These are phyloP conservation scores for Pantherophis alleghaniensis DNA, from an alignment of 2,797 vertebrate genomes.

Conservation along the genomic window DNA sequence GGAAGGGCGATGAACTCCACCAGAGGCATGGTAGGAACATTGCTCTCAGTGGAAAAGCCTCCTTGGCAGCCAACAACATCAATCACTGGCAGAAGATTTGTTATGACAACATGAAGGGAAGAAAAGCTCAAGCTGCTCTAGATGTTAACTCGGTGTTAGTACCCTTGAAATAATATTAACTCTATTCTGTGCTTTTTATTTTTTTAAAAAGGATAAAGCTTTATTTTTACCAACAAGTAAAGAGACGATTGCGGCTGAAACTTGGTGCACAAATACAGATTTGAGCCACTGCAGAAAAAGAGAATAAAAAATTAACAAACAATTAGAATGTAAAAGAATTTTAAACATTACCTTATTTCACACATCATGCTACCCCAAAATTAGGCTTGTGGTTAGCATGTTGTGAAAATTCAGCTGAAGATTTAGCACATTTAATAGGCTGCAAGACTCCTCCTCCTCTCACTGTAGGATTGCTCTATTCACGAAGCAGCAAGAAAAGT, in stretches of 20 bases:
- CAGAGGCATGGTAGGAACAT: slow-evolving; percentile 31
- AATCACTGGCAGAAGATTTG: slow-evolving; percentile 33
- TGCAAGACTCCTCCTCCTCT: not conserved
- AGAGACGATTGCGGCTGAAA: not conserved
- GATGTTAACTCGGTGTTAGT: slow-evolving; percentile 4
- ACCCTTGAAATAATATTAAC: slow-evolving; percentile 34
- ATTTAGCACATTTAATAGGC: not conserved
- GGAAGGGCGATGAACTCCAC: slow-evolving; percentile 16
- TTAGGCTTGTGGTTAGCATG: not conserved
- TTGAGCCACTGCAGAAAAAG: not conserved
- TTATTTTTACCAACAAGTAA: not conserved
- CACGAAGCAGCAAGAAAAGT: not conserved
- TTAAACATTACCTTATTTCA: not conserved
- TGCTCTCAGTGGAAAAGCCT: slow-evolving; percentile 29
- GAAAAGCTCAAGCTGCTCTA: not conserved
- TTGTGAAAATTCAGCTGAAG: not conserved
- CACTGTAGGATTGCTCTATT: not conserved
- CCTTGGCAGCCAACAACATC: slow-evolving; percentile 26
- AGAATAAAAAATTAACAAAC: not conserved
- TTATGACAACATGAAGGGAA: slow-evolving; percentile 35
- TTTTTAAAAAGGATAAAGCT: not conserved
- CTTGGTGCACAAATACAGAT: not conserved
- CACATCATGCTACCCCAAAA: not conserved
- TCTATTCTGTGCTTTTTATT: not conserved
- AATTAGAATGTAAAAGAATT: not conserved